Evolutionary conservation across 2,888 invertebrate genomes (phyloP), one percentile per base, ranked within the genome.

Genomic region (Sinotaia quadrata): DNA sequence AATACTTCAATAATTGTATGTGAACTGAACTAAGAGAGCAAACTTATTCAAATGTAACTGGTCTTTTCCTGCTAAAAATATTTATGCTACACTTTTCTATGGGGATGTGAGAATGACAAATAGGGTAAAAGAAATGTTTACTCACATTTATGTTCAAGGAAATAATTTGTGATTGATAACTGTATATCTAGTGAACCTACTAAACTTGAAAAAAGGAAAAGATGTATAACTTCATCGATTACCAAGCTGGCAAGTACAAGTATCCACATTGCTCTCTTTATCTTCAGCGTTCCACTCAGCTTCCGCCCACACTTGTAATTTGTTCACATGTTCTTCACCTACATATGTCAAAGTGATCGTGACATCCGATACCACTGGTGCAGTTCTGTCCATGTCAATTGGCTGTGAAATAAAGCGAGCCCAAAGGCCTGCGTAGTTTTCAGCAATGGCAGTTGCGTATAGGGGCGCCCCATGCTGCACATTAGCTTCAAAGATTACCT

Each of bases 391-490:
- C 21, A 78, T 47, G 10, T 62, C 56, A 18, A 78, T 44, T 10
- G 72, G 68, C 12, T 44, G 15, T 4, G 76, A 68, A 1, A 62
- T 29, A 51, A 79, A 79, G n/a, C 51, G 44, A 5, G 73, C 56
- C 33, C 41, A 34, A 1, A 72, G 61, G 10, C 78, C 77, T n/a
- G 79, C 79, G 34, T 71, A 57, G 68, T 79, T 79, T 58, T 75
- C 74, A 0, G 71, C 73, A 2, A 74, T 58, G 2, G 63, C 78
- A 7, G 75, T 75, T 7, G 71, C 71, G 59, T 75, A 73, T 10
- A 78, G 52, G 7, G 54, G 60, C 10, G 67, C 70, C 24, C 73
- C 78, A 51, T 78, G 78, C 3, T 69, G 67, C 10, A 68, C 58
- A 12, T 73, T 29, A 2, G 65, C 68, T 15, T 60, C 31, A 4